Base-by-base conservation (phyloP, 2,113 vertebrate species). In the Regulus satrapa region DNA sequence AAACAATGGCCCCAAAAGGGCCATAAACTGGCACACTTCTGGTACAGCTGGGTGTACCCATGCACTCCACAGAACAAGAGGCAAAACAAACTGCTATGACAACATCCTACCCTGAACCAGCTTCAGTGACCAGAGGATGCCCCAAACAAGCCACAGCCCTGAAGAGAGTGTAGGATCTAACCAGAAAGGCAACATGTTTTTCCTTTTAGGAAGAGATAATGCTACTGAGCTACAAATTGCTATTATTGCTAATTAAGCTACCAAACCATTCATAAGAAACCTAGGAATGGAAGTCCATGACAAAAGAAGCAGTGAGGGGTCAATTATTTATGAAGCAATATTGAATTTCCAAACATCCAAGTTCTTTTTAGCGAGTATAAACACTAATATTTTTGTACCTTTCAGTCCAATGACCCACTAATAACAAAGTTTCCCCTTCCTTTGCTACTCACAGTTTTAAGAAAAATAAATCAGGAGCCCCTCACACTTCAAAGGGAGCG, bases 391-490 rank as follows among this genome's bases (percentile, higher is more conserved):
- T 79, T 85, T 73, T 43, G 11, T 61, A 82, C 28, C 49, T 48
- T 85, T 66, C 62, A 85, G 55, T 19, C 38, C 58, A 46, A 1
- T 41, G 46, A 80, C 54, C 40, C 67, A 51, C 49, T n/a, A 71
- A 77, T 40, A 92, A 75, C 56, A 49, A 79, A 82, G 74, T 48
- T 95, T 58, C 32, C 85, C 67, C 48, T 84, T 89, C 74, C 71
- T 54, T 55, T 32, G 19, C 74, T 38, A 64, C 56, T 24, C 61
- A 40, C 9, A 82, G 68, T 71, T 82, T 54, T 58, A 88, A 94
- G 49, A 91, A 95, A 96, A 96, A 95, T 93, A 95, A 94, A 94
- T 91, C 89, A 82, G 71, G 5, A 93, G 49, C 45, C 62, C 51
- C 29, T 28, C 29, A 45, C 23, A 92, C 94, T 95, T 95, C 94